Conservation (phyloP, 2,888 invertebrate genomes). For the Catocala fraxini region DNA sequence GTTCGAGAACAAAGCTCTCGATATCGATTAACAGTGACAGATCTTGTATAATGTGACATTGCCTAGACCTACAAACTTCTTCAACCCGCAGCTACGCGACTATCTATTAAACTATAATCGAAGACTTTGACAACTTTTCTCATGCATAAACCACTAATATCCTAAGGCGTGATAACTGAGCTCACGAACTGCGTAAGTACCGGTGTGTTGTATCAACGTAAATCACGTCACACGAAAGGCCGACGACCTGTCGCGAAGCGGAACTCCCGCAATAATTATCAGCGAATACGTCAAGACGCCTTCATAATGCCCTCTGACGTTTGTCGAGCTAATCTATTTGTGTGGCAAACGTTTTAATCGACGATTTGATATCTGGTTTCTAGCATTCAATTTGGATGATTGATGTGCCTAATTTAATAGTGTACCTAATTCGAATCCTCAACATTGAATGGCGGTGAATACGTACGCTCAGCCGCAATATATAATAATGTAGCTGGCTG, state of each 20-base stretch:
- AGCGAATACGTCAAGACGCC: conserved; percentile 26
- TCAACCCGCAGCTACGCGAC: no score
- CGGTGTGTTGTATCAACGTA: conserved; percentile 5
- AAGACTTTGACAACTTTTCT: neutral
- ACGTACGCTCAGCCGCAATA: no score
- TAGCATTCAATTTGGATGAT: no score
- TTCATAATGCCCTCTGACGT: conserved; percentile 34
- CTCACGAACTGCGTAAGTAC: conserved; percentile 3
- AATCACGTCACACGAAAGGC: conserved; percentile 21
- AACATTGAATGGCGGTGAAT: no score
- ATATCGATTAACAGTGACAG: no score
- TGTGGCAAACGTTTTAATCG: conserved; percentile 22
- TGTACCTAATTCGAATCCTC: no score
- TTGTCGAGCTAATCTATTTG: conserved; percentile 45
- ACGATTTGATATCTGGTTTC: conserved; percentile 10
- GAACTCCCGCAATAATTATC: conserved; percentile 12
- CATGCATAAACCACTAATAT: neutral
- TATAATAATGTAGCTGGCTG: no score
- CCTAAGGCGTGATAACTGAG: neutral
- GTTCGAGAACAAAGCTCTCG: no score
- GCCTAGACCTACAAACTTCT: no score
- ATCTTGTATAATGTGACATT: no score
- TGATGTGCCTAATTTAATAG: no score
- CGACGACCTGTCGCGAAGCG: conserved; percentile 15
- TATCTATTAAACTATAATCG: no score